Evolutionary conservation across 2,113 vertebrate species (phyloP).

Genomic region (Scytalopus superciliaris): DNA sequence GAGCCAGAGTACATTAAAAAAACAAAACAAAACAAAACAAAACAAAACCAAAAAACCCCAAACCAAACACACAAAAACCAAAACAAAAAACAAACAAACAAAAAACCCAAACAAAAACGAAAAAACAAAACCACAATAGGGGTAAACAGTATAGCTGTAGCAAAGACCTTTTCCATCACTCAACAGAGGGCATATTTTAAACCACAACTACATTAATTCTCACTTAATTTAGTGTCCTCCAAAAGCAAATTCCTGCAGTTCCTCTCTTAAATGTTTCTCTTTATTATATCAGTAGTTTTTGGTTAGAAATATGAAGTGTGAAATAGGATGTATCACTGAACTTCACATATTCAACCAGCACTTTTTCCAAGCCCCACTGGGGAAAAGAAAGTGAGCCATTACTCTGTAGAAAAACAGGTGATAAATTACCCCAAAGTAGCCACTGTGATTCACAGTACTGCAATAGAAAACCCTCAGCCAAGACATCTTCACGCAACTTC

Average conservation of each 20-base stretch:
- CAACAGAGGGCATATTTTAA: not conserved
- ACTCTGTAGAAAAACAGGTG: conserved; percentile 1
- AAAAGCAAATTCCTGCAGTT: not conserved
- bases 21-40: too few relatives aligned
- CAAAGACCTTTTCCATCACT: not conserved
- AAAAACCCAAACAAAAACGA: too few relatives aligned
- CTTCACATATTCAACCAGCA: not conserved
- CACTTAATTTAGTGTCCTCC: not conserved
- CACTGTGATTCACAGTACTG: not conserved
- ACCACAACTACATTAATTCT: not conserved
- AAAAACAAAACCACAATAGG: too few relatives aligned
- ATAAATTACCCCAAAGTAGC: not conserved
- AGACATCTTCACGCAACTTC: not conserved
- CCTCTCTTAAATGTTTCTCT: not conserved
- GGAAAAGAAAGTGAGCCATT: not conserved
- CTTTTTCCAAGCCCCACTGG: too few relatives aligned
- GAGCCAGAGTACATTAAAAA: too few relatives aligned
- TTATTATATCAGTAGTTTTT: not conserved
- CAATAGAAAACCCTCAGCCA: not conserved
- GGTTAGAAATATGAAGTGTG: not conserved
- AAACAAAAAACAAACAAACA: too few relatives aligned
- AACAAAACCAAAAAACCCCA: too few relatives aligned
- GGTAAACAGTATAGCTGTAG: not conserved
- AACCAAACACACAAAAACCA: too few relatives aligned
- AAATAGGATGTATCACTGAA: not conserved